Evolutionary conservation across 2,888 invertebrate species (phyloP), one percentile per base, ranked within the genome.

Genomic region (Macrosiphum euphorbiae): DNA sequence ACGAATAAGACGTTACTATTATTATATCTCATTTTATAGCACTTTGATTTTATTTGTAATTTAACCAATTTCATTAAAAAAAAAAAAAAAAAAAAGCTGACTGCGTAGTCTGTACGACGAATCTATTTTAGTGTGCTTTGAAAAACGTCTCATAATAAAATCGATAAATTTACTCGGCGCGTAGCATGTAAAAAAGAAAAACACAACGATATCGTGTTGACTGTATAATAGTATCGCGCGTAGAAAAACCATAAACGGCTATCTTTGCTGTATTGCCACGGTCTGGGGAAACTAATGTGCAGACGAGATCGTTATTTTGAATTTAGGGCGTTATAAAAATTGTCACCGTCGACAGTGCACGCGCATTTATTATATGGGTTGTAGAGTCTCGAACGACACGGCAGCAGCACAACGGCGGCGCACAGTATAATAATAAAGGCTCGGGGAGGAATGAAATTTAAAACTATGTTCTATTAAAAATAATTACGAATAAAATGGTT

Each of bases 301-400:
- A 78, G 35, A 78, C 35, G 35, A 78, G 78, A 78, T 78, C 78
- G 78, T 78, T 78, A 78, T 78, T 78, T 78, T 78, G 78, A 78
- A 78, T 78, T 78, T 78, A 78, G 78, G 78, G 78, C 35, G 78
- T 78, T 78, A 78, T 78, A 78, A 78, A 78, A 78, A 78, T 78
- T 78, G 78, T 78, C 78, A 78, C 78, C 78, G 78, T 78, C 78
- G 78, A 78, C 78, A 78, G 8, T 78, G 35, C 78, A 35, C 78
- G 35, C 20, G 78, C 35, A 78, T 78, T 78, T 35, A 78, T 78
- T 78, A 78, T 78, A 78, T 20, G 35, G 35, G 35, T 35, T 8
- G 78, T 35, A 35, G 35, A 78, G 78, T 35, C 78, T 78, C 35
- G 20, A 35, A 35, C 78, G 35, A 78, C 35, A 78, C 35, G 20